Base-by-base conservation (phyloP, 2,888 invertebrate species). In the Myopa tessellatipennis region DNA sequence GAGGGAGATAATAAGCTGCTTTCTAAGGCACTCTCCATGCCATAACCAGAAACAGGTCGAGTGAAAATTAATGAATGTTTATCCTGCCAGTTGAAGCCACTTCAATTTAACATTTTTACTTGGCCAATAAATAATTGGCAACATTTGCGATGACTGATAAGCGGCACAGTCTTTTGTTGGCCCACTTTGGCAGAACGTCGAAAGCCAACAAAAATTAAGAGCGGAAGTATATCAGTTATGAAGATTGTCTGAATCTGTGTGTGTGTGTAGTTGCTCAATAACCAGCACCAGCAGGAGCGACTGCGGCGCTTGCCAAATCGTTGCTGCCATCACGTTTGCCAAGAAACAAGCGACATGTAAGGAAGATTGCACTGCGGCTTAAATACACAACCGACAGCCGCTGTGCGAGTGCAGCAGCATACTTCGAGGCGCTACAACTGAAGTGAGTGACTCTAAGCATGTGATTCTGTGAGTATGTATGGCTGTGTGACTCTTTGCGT, bases 381-480 rank as follows among this genome's bases (percentile, higher is more conserved):
- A 68, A 60, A 67, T 67, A 85, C 85, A 85, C 84, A 84, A 84
- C 76, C 63, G 78, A 70, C 58, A 26, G 26, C 16, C 60, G 63
- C 71, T 72, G 61, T 26, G 61, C 40, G 40, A 40, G 40, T 40
- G n/a, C n/a, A 26, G 26, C 26, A 26, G 65, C 65, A 34, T 38
- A 61, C 34, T 65, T 1, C 34, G 38, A 16, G 65, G 58, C 71
- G 36, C n/a, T 26, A 26, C 26, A 26, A 26, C 1, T 26, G 26
- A 26, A 26, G 26, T 26, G 26, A 26, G 26, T 26, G 26, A 26
- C 26, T 26, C 26, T 26, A 1, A 26, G 26, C 26, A 60, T n/a
- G 16, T 60, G 60, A 14, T 16, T 60, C 6, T 18, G 60, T 60
- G 8, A 14, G 60, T 60, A 1, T 60, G n/a, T 8, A 60, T 18